phyloP scores from a whole-genome alignment of 1,140 invertebrate genomes.

The Drosophila rufa region DNA sequence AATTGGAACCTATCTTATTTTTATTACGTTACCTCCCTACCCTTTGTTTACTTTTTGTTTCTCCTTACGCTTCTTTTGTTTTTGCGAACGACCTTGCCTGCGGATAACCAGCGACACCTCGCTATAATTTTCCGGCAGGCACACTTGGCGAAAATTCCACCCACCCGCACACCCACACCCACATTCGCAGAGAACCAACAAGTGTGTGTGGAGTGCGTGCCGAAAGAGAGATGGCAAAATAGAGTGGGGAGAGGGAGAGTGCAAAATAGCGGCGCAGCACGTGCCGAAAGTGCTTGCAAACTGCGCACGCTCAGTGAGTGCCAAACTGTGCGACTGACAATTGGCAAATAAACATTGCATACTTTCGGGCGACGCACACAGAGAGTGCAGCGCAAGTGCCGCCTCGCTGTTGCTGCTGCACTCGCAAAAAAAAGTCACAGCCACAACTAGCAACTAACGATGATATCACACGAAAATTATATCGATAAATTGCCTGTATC shows the following conservation, averaged over 20 bases:
- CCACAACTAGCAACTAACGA: background rate
- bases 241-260: background rate
- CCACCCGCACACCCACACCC: slow-evolving; percentile 14
- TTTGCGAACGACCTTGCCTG: slow-evolving; percentile 19
- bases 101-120: slow-evolving; percentile 7
- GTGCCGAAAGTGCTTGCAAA: slow-evolving; percentile 15
- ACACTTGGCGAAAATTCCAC: slow-evolving; percentile 42
- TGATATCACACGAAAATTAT: slow-evolving; percentile 15
- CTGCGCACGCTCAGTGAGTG: slow-evolving; percentile 62
- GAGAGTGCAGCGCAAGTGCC: slow-evolving; percentile 45
- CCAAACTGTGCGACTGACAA: slow-evolving; percentile 34
- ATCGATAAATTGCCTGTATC: slow-evolving; percentile 15
- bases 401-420: slow-evolving; percentile 18
- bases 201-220: slow-evolving; percentile 34
- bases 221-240: background rate
- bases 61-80: background rate
- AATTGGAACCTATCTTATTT: background rate
- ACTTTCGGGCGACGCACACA: slow-evolving; percentile 54
- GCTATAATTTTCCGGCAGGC: slow-evolving; percentile 28
- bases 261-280: slow-evolving; percentile 41
- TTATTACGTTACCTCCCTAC: background rate
- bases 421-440: slow-evolving; percentile 6
- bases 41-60: slow-evolving; percentile 3
- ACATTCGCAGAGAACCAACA: slow-evolving; percentile 31
- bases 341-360: slow-evolving; percentile 74